Evolutionary conservation across 2,113 vertebrate genomes (phyloP).

Genomic region (Sander vitreus): DNA sequence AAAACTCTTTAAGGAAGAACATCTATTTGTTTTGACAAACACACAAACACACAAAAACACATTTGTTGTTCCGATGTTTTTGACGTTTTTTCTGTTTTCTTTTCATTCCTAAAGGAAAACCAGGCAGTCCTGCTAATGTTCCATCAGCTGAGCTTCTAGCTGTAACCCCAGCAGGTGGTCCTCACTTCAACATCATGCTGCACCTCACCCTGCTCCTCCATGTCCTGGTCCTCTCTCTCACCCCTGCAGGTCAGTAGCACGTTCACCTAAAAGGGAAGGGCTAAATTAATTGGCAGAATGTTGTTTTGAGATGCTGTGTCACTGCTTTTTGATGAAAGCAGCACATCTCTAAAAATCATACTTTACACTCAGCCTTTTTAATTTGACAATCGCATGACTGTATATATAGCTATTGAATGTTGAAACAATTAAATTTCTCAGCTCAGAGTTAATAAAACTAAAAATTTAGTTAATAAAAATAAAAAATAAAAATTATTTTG

Average conservation of each 20-base stretch:
- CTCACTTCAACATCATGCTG: slow-evolving; percentile 79
- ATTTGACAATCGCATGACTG: not conserved
- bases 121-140: slow-evolving; percentile 79
- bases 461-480: slow-evolving; percentile 5
- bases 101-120: slow-evolving; percentile 63
- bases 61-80: not conserved
- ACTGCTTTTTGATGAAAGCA: slow-evolving; percentile 1
- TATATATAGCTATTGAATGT: not conserved
- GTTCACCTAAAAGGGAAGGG: slow-evolving; percentile 8
- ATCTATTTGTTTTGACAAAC: too few species aligned
- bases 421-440: not conserved
- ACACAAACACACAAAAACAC: too few species aligned
- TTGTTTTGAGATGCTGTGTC: slow-evolving; percentile 8
- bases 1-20: too few species aligned
- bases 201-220: slow-evolving; percentile 74
- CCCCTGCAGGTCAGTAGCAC: slow-evolving; percentile 71
- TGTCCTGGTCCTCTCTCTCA: slow-evolving; percentile 70
- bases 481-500: not conserved
- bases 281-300: not conserved
- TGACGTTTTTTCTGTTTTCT: slow-evolving; percentile 21
- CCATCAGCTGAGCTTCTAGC: slow-evolving; percentile 69
- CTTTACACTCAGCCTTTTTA: not conserved
- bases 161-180: slow-evolving; percentile 73
- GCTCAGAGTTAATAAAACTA: not conserved
- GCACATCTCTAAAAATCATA: not conserved